Evolutionary conservation across 2,113 vertebrate species (phyloP).

Genomic region (Antechinus stuartii): DNA sequence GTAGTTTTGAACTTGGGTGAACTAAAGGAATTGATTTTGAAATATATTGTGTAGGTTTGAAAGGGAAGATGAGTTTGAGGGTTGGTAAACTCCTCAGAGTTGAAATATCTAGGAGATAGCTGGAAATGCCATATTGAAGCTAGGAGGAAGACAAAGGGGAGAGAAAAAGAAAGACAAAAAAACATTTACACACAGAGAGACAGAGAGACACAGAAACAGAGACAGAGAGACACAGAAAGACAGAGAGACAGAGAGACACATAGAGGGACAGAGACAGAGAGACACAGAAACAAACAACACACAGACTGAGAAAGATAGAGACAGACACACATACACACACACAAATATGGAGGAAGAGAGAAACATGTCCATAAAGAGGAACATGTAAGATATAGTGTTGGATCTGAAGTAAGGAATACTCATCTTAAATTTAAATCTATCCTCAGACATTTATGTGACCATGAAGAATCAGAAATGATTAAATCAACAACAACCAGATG

Average conservation of each 20-base stretch:
- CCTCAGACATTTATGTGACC: not conserved
- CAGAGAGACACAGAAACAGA: not conserved
- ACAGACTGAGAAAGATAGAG: not conserved
- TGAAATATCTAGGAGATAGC: not conserved
- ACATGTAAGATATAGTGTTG: not conserved
- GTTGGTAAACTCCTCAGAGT: not conserved
- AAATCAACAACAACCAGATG: not conserved
- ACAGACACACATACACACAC: not conserved
- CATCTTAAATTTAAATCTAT: not conserved
- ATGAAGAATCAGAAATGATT: not conserved
- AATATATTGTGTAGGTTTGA: not conserved
- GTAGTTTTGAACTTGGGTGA: not conserved
- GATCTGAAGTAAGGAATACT: not conserved
- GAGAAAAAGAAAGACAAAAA: not conserved
- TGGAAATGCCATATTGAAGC: not conserved
- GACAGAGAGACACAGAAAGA: not conserved
- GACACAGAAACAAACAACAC: not conserved
- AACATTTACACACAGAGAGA: not conserved
- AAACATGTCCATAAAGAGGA: not conserved
- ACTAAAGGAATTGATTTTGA: not conserved
- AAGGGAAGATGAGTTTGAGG: not conserved
- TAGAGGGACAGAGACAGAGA: too few relatives aligned
- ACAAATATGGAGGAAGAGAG: too few relatives aligned
- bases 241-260: not conserved
- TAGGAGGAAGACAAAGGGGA: not conserved